Base-by-base conservation (phyloP, 1,140 invertebrate genomes). In the Zaprionus camerounensis region DNA sequence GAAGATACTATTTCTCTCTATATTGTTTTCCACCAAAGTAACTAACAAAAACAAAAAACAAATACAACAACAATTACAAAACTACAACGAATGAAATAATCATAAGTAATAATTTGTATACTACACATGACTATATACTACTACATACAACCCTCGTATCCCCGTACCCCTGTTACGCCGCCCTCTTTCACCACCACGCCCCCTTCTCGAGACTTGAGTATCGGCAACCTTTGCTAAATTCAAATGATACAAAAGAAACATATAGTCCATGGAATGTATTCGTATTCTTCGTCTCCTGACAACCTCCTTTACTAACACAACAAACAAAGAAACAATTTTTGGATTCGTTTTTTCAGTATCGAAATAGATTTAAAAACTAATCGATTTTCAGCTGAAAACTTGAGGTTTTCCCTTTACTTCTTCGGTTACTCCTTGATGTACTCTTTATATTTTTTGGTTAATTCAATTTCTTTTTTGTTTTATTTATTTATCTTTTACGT, bases 341-440 rank as follows among this genome's bases (percentile, higher is more conserved):
- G 64, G 64, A 44, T 57, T 63, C 36, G 44, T 70, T 67, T 67
- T 56, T 77, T 81, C 59, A 80, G 70, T 62, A 49, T 69, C 20
- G 76, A 91, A 81, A 71, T 67, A 83, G 91, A 92, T 91, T 92
- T 92, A 91, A 92, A 92, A 92, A 92, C 91, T 92, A 92, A 92
- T 91, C 76, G 88, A 91, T 91, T 91, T 92, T 92, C 81, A 92
- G 83, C 76, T 86, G 79, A 92, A 92, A 81, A 82, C 70, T 77
- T 81, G 51, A 78, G 73, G 62, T 31, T 62, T 65, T 76, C 58
- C 24, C 46, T 72, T 72, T 82, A 67, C 49, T 22, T 65, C 70
- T 82, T 72, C 57, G 62, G 28, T 62, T 69, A 68, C n/a, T 64
- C 24, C 41, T 76, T 78, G 31, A 71, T 68, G 72, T 73, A 24